A percentile compares a stretch with the other conserved stretches of the same genome.
Evolutionary conservation across 2,888 invertebrate genomes (phyloP).

Genomic region (Andrena camellia): DNA sequence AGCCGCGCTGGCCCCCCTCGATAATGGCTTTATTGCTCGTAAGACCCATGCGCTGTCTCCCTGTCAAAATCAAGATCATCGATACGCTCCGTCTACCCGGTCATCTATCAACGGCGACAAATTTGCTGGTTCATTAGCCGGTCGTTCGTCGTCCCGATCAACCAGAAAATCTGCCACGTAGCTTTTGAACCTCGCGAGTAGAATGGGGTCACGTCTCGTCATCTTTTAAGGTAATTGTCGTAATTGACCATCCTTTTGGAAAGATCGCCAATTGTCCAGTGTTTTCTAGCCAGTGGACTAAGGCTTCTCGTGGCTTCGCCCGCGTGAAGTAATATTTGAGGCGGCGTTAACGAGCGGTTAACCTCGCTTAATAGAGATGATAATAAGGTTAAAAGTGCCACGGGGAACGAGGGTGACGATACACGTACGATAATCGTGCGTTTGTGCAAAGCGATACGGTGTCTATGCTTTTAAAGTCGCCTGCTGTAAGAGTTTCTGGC

Average conservation of each 20-base stretch:
- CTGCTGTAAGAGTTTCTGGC: conserved; percentile 38
- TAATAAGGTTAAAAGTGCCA: conserved; percentile 46
- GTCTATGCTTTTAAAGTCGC: conserved; percentile 22
- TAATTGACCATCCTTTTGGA: too few species aligned
- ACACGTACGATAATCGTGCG: conserved; percentile 12
- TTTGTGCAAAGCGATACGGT: conserved; percentile 14
- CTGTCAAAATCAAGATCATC: conserved; percentile 51
- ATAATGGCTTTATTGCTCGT: conserved; percentile 72
- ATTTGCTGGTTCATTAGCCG: conserved; percentile 17
- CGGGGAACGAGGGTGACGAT: conserved; percentile 17
- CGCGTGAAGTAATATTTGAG: conserved; percentile 34
- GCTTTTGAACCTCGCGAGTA: too few species aligned
- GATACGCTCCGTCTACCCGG: background rate
- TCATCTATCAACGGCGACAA: conserved; percentile 25
- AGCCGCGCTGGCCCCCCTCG: conserved; percentile 46
- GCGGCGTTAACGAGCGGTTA: conserved; percentile 45
- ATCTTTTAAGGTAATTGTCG: too few species aligned
- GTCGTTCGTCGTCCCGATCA: background rate
- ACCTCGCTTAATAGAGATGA: conserved; percentile 46
- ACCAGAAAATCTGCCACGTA: background rate
- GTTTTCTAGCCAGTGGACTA: background rate
- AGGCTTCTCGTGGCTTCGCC: conserved; percentile 4
- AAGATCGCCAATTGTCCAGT: too few species aligned
- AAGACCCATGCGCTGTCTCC: conserved; percentile 49
- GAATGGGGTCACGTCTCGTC: too few species aligned